phyloP scores from a whole-genome alignment of 2,797 vertebrate genomes.

The Silurus lanzhouensis region DNA sequence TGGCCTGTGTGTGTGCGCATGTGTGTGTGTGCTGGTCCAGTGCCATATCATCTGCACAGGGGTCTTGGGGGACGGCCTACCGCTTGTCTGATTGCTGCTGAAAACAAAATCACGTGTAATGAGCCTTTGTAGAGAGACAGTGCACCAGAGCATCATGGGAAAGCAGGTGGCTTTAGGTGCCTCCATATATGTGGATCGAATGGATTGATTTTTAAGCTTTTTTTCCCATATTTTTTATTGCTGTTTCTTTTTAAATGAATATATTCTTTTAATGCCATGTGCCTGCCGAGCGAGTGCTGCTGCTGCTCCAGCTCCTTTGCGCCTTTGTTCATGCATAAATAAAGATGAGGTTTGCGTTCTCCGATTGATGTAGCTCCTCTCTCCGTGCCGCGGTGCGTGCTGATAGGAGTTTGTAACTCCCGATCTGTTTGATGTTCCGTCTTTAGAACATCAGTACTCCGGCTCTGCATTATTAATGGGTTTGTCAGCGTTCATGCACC shows the following conservation, averaged over 20 bases:
- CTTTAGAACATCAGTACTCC: conserved; percentile 29
- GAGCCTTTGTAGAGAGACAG: conserved; percentile 57
- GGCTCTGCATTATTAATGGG: conserved; percentile 45
- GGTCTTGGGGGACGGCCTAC: conserved; percentile 63
- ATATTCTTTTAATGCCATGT: background rate
- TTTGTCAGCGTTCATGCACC: conserved; percentile 12
- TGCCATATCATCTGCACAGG: conserved; percentile 63
- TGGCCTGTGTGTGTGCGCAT: conserved; percentile 53
- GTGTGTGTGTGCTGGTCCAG: conserved; percentile 52
- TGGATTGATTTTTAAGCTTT: no score
- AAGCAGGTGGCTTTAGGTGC: conserved; percentile 64
- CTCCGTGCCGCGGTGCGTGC: background rate
- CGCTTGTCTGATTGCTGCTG: conserved; percentile 63
- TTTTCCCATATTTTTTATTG: background rate
- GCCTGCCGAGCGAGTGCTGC: background rate
- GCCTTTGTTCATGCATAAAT: background rate
- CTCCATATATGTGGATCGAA: background rate
- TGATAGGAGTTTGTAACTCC: conserved; percentile 28
- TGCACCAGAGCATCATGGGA: conserved; percentile 70
- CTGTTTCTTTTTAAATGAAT: background rate
- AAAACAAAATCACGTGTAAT: conserved; percentile 65
- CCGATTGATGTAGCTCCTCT: conserved; percentile 3
- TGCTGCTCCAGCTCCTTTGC: no score
- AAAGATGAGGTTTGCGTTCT: conserved; percentile 11
- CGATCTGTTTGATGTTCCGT: conserved; percentile 19